Conservation (phyloP, 2,888 invertebrate genomes). For the Metopia argyrocephala region DNA sequence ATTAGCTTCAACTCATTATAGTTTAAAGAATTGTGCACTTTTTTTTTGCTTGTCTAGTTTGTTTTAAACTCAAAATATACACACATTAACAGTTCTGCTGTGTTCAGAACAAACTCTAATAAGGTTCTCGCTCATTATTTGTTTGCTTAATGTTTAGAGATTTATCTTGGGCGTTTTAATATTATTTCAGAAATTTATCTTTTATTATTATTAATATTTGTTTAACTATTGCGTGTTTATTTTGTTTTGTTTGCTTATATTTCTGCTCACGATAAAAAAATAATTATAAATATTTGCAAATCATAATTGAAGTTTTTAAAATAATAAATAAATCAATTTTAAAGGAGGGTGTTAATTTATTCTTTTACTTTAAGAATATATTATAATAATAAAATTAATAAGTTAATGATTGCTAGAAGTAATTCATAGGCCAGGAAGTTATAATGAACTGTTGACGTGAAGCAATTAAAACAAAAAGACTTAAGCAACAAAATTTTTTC, state of each 20-base stretch:
- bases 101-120: too few relatives aligned
- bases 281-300: constrained; percentile 20
- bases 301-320: constrained; percentile 12
- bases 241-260: constrained; percentile 6
- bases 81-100: too few relatives aligned
- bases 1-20: constrained; percentile 15
- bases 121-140: too few relatives aligned
- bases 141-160: too few relatives aligned
- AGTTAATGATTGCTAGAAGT: too few relatives aligned
- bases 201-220: background rate
- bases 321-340: constrained; percentile 10
- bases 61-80: too few relatives aligned
- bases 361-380: constrained; percentile 14
- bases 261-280: background rate
- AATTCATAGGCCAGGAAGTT: constrained; percentile 19
- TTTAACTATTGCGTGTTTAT: constrained; percentile 20
- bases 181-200: background rate
- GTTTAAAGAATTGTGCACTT: too few relatives aligned
- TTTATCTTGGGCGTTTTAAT: constrained; percentile 8
- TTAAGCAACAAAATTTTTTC: constrained; percentile 17
- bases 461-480: constrained; percentile 39
- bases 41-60: too few relatives aligned
- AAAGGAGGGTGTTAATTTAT: constrained; percentile 43
- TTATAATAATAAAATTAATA: background rate
- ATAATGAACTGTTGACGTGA: background rate